Percentiles rank a stretch among this genome's conserved stretches.
These are phyloP conservation scores for Phortica magna DNA, from an alignment of 2,888 invertebrate genomes.

Conservation along the genomic window DNA sequence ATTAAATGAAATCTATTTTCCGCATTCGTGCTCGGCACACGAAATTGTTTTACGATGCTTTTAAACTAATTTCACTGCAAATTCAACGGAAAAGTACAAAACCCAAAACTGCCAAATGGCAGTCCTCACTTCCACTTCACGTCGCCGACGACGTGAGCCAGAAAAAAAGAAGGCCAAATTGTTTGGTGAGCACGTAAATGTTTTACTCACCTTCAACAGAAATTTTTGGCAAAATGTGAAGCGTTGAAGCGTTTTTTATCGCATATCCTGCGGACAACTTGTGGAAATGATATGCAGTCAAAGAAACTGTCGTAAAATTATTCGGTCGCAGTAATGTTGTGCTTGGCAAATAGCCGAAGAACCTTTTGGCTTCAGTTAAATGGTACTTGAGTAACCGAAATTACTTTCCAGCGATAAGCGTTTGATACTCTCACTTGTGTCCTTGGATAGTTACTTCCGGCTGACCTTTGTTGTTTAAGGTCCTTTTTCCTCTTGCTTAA, in stretches of 20 bases:
- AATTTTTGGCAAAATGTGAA: neutral
- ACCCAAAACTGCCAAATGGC: constrained; percentile 31
- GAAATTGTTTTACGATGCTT: constrained; percentile 70
- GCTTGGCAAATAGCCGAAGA: neutral
- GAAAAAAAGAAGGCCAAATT: neutral
- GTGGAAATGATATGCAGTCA: neutral
- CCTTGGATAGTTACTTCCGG: neutral
- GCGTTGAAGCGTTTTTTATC: constrained; percentile 6
- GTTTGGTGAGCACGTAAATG: constrained; percentile 1
- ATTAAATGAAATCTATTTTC: constrained; percentile 19
- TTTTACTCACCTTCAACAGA: constrained; percentile 3
- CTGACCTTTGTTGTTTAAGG: neutral
- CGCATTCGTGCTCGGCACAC: constrained; percentile 11
- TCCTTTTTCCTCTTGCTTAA: neutral
- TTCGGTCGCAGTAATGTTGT: neutral
- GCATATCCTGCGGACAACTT: neutral
- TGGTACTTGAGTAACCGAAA: neutral
- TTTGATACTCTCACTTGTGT: neutral
- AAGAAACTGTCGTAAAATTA: constrained; percentile 9
- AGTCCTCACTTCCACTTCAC: neutral
- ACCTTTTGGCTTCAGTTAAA: neutral
- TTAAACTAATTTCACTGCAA: constrained; percentile 67
- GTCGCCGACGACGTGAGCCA: neutral
- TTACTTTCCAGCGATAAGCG: neutral
- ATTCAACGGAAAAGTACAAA: constrained; percentile 55